These are phyloP conservation scores for Acipenser ruthenus DNA, from an alignment of 2,797 vertebrate species.

Conservation along the genomic window DNA sequence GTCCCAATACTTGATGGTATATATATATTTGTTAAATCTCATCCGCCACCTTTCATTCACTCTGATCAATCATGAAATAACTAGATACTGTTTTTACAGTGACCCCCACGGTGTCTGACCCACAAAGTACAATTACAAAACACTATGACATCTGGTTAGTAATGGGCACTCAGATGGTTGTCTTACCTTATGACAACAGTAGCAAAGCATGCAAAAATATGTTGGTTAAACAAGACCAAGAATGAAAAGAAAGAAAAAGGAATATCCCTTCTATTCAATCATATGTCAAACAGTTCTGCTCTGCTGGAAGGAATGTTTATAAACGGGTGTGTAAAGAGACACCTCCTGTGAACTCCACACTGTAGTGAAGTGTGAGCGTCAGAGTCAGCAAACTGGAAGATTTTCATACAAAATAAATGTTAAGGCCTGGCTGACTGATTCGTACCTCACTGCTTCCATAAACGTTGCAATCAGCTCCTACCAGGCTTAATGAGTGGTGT, in stretches of 20 bases:
- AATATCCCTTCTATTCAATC: conserved; percentile 19
- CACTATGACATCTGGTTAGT: too few species aligned
- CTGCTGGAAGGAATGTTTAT: conserved; percentile 24
- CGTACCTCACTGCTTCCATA: not conserved
- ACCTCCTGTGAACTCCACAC: not conserved
- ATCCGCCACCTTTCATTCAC: too few species aligned
- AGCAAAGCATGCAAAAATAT: not conserved
- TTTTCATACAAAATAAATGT: not conserved
- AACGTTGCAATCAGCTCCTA: not conserved
- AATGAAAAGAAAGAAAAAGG: conserved; percentile 6
- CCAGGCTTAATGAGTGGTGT: conserved; percentile 19
- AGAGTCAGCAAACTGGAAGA: not conserved
- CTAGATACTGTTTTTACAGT: conserved; percentile 3
- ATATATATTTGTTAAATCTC: too few species aligned
- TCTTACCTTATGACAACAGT: not conserved
- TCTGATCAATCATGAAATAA: not conserved
- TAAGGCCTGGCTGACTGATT: not conserved
- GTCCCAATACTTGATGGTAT: too few species aligned
- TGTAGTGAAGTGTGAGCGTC: not conserved
- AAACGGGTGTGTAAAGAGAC: conserved; percentile 2
- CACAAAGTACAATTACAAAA: too few species aligned
- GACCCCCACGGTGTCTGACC: not conserved
- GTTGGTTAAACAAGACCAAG: conserved; percentile 6
- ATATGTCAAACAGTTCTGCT: conserved; percentile 39
- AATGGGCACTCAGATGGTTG: not conserved